Evolutionary conservation across 2,888 invertebrate genomes (phyloP), one percentile per base, ranked within the genome.

Genomic region (Lasioglossum calceatum): DNA sequence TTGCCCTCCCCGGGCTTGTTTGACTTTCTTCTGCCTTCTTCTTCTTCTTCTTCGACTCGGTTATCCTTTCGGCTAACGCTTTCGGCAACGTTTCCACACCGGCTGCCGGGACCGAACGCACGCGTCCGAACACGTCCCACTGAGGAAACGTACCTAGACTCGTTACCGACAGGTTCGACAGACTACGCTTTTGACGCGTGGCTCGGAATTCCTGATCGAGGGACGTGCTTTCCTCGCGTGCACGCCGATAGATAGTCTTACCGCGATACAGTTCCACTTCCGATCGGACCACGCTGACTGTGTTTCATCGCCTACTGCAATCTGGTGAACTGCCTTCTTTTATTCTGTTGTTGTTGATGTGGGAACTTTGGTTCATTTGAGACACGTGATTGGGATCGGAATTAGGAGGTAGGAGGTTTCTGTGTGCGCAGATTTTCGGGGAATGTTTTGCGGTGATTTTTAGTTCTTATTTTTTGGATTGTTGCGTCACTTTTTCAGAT

Each of bases 141-240:
- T 50, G 27, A 64, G 78, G 79, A 81, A 81, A 79, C 77, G 72
- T 39, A 67, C 32, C 61, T 75, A 64, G n/a, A 71, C n/a, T 76
- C 81, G 87, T 76, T 80, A 72, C 32, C 70, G 84, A 81, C 79
- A 84, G 58, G 79, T 44, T 84, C 72, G 84, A 86, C 75, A 75
- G 86, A 70, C 72, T 70, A 50, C 79, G 32, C 42, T 58, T 77
- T 71, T 54, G 67, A 81, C 87, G 84, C 73, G 84, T 86, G 76
- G 84, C 32, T 44, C 12, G 58, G 81, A 87, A 87, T 87, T 74
- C 64, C 58, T 79, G 87, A 81, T 86, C 39, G 71, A 42, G 67
- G 32, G 83, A 83, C 86, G 87, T 75, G 84, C 36, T 78, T 39
- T 87, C 81, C 77, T 84, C 78, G 36, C 54, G 50, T 61, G 50